Evolutionary conservation across 2,113 vertebrate species (phyloP).

Genomic region (Corythaeola cristata): DNA sequence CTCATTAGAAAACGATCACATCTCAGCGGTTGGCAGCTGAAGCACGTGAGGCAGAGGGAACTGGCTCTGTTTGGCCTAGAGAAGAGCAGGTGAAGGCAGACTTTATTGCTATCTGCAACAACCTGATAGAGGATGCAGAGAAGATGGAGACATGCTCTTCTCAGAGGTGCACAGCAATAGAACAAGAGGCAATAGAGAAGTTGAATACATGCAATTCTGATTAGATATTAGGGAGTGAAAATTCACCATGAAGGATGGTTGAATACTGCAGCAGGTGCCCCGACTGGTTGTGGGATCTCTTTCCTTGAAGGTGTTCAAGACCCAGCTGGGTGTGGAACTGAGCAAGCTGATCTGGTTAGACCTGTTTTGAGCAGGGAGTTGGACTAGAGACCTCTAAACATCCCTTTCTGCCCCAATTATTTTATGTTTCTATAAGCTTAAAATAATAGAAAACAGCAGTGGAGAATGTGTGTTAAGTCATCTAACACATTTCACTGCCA

Average conservation of each 20-base stretch:
- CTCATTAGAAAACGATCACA: not conserved
- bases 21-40: rapidly evolving
- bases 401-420: not conserved
- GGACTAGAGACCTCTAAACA: not conserved
- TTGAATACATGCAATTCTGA: not conserved
- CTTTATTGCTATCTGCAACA: rapidly evolving
- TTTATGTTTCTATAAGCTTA: not conserved
- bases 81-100: not conserved
- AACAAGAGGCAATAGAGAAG: not conserved
- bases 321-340: not conserved
- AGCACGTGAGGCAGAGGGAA: not conserved
- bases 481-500: not conserved
- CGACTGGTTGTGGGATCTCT: not conserved
- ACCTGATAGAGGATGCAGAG: not conserved
- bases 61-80: not conserved
- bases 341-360: not conserved
- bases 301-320: not conserved
- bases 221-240: not conserved
- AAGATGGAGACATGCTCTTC: not conserved
- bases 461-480: not conserved
- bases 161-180: not conserved
- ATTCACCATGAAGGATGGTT: not conserved
- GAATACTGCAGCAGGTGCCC: not conserved
- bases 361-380: not conserved
- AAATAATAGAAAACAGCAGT: not conserved